Conservation (phyloP, 37 sponge, comb jelly and placozoan genomes). For the Petrosia ficiformis region DNA sequence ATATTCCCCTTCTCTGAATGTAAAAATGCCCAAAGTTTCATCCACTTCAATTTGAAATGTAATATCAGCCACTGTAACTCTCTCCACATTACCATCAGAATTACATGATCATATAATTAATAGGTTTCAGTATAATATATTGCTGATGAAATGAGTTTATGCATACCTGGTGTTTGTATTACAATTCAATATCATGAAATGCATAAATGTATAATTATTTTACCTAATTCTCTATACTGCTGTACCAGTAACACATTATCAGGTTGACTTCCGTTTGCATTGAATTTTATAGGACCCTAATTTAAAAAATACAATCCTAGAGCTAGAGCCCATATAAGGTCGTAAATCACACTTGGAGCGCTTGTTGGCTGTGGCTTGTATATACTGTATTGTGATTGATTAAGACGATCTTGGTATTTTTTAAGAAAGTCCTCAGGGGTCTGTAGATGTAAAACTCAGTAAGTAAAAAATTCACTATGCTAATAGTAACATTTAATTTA, state of each 20-base stretch:
- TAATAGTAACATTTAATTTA: too few species aligned
- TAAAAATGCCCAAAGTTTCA: background rate
- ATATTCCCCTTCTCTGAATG: background rate
- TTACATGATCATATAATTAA: too few species aligned
- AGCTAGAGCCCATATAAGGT: slow-evolving; percentile 22
- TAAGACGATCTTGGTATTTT: too few species aligned
- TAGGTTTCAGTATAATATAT: too few species aligned
- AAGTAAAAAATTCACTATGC: too few species aligned
- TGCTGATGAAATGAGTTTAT: too few species aligned
- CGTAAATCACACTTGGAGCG: background rate
- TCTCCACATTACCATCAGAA: too few species aligned
- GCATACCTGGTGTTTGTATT: too few species aligned
- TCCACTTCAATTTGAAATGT: background rate
- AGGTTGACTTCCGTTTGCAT: background rate
- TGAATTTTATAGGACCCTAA: slow-evolving; percentile 4
- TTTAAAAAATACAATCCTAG: background rate
- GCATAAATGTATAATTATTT: background rate
- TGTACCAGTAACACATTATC: background rate
- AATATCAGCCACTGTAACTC: background rate
- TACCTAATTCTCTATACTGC: slow-evolving; percentile 2
- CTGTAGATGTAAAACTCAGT: too few species aligned
- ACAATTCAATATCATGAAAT: too few species aligned
- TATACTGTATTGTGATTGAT: too few species aligned
- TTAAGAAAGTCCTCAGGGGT: background rate
- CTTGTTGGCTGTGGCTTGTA: background rate